Evolutionary conservation across 2,113 vertebrate species (phyloP).

Genomic region (Sphaerodactylus townsendi): DNA sequence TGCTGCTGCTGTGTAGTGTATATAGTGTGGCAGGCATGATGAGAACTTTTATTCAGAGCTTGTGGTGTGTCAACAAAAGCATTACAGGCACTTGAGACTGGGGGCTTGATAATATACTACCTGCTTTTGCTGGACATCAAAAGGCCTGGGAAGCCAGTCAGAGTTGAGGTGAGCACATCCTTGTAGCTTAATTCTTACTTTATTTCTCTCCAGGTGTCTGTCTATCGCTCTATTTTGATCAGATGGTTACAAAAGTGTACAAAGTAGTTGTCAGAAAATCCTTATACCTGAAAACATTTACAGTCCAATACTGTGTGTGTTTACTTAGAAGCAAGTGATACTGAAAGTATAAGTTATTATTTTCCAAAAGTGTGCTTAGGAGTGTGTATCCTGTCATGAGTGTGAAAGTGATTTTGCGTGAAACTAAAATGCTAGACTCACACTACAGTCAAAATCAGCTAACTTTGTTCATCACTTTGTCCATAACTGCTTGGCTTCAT

Average conservation of each 20-base stretch:
- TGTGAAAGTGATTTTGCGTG: not conserved
- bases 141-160: not conserved
- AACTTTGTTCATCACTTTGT: not conserved
- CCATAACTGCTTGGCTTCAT: not conserved
- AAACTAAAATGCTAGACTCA: not conserved
- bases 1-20: conserved; percentile 44
- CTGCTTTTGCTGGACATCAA: not conserved
- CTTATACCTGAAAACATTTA: not conserved
- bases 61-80: not conserved
- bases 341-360: no score
- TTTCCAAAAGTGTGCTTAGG: no score
- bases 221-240: conserved; percentile 3
- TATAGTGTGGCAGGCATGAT: conserved; percentile 21
- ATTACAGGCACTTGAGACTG: not conserved
- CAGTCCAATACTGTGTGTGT: no score
- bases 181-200: conserved; percentile 26
- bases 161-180: not conserved
- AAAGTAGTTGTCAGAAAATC: not conserved
- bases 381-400: no score
- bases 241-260: not conserved
- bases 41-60: conserved; percentile 26
- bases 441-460: not conserved
- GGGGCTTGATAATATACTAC: no score
- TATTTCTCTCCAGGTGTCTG: conserved; percentile 38
- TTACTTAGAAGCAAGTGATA: no score